phyloP scores from a whole-genome alignment of 2,113 vertebrate species.

The Callocephalon fimbriatum region DNA sequence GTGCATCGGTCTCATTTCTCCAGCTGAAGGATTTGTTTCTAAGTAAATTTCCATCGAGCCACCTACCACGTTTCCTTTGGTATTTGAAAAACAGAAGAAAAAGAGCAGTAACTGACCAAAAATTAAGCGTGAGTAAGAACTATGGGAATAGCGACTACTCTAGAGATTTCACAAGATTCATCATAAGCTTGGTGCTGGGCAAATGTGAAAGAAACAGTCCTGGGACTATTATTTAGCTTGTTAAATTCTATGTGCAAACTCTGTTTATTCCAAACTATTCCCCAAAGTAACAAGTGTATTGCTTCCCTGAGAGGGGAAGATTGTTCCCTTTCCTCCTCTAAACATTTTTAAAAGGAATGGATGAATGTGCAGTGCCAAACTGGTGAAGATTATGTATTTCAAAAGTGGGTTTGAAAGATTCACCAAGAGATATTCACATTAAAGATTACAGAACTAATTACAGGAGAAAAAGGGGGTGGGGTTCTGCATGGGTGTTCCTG shows the following conservation, averaged over 20 bases:
- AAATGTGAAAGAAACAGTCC: constrained; percentile 34
- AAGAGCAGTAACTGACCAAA: not conserved
- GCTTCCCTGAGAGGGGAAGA: not conserved
- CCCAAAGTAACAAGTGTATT: not conserved
- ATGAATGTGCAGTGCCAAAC: not conserved
- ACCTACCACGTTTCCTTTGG: not conserved
- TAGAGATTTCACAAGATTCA: constrained; percentile 30
- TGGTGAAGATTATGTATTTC: not conserved
- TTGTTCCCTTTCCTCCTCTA: not conserved
- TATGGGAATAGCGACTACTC: not conserved
- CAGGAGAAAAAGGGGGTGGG: not conserved
- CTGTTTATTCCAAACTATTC: constrained; percentile 23
- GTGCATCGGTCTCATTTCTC: not conserved
- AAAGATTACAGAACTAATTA: constrained; percentile 24
- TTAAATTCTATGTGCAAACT: not conserved
- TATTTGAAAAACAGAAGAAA: not conserved
- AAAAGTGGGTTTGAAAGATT: constrained; percentile 9
- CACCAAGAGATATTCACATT: not conserved
- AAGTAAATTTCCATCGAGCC: not conserved
- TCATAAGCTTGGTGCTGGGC: not conserved
- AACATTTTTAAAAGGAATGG: not conserved
- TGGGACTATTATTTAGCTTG: not conserved
- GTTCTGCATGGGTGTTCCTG: not conserved
- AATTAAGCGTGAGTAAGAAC: constrained; percentile 10
- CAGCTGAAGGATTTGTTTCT: not conserved